phyloP scores from a whole-genome alignment of 2,113 vertebrate species.

The Scalopus aquaticus region DNA sequence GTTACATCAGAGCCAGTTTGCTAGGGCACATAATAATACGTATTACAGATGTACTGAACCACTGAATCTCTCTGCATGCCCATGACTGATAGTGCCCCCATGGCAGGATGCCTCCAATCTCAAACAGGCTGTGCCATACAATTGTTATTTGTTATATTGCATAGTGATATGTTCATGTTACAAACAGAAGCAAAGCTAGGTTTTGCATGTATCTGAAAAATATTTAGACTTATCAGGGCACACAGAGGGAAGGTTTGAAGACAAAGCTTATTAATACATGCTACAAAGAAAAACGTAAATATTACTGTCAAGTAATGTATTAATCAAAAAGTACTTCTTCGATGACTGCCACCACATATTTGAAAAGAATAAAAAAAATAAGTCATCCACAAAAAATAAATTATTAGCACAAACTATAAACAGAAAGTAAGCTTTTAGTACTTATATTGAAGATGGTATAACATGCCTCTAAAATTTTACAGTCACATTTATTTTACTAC shows the following conservation, averaged over 20 bases:
- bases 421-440: background rate
- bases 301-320: background rate
- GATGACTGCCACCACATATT: background rate
- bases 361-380: slow-evolving; percentile 13
- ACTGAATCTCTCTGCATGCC: background rate
- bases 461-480: slow-evolving; percentile 35
- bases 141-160: background rate
- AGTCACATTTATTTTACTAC: slow-evolving; percentile 26
- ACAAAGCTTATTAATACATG: background rate
- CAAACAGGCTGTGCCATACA: background rate
- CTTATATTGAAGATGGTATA: slow-evolving; percentile 34
- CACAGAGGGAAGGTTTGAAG: background rate
- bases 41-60: background rate
- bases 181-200: slow-evolving; percentile 36
- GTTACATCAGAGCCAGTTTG: background rate
- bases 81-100: background rate
- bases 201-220: slow-evolving; percentile 5
- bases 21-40: accelerated
- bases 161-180: background rate
- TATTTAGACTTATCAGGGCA: background rate
- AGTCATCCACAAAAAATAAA: background rate
- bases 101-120: background rate
- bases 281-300: slow-evolving; percentile 16
- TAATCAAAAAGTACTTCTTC: slow-evolving; percentile 4
- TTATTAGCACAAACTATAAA: slow-evolving; percentile 41